A percentile compares a stretch with the other conserved stretches of the same genome.
Conservation (phyloP, 2,113 vertebrate genomes). For the Takifugu bimaculatus region DNA sequence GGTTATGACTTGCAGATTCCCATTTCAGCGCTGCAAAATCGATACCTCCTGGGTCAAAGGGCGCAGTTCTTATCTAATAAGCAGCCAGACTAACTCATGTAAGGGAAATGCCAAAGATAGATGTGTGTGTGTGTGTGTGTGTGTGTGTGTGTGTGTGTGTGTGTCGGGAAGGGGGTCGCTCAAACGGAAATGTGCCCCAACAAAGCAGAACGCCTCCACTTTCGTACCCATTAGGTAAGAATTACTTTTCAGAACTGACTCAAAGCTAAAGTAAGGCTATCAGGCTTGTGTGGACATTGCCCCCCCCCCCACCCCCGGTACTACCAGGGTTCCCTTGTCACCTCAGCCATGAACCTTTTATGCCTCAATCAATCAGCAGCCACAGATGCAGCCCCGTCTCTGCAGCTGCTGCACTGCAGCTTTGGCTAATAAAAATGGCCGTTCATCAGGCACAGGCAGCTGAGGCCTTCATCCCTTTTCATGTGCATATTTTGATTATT, state of each 20-base stretch:
- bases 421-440: slow-evolving; percentile 46
- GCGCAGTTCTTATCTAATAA: slow-evolving; percentile 32
- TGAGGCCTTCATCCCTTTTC: slow-evolving; percentile 42
- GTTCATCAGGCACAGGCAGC: slow-evolving; percentile 41
- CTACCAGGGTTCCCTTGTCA: slow-evolving; percentile 52
- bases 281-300: neutral
- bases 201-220: slow-evolving; percentile 7
- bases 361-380: slow-evolving; percentile 64
- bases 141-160: slow-evolving; percentile 1
- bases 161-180: slow-evolving; percentile 7
- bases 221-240: slow-evolving; percentile 19
- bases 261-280: no score
- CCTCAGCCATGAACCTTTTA: slow-evolving; percentile 65
- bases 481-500: slow-evolving; percentile 21
- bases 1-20: slow-evolving; percentile 19
- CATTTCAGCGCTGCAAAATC: slow-evolving; percentile 16
- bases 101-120: neutral
- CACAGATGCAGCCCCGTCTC: slow-evolving; percentile 24
- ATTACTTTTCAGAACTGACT: slow-evolving; percentile 4
- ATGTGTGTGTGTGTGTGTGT: neutral
- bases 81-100: slow-evolving; percentile 9
- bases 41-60: neutral
- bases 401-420: slow-evolving; percentile 62
- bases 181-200: slow-evolving; percentile 16
- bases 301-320: slow-evolving; percentile 40